These are phyloP conservation scores for Megamerina dolium DNA, from an alignment of 2,888 invertebrate genomes.

Conservation along the genomic window DNA sequence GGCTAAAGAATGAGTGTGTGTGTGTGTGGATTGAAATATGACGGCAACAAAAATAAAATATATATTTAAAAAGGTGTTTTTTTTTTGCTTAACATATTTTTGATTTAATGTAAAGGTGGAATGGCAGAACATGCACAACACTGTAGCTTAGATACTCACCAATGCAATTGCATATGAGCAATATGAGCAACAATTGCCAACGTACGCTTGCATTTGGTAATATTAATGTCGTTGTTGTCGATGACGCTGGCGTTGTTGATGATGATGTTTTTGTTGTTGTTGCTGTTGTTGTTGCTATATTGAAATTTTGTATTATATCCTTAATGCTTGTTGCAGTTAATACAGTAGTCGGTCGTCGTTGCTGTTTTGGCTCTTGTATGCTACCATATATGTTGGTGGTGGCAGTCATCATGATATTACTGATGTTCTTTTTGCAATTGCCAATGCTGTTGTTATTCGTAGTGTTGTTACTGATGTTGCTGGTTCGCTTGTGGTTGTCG, in stretches of 20 bases:
- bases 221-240: conserved; percentile 9
- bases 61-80: background rate
- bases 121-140: background rate
- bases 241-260: conserved; percentile 6
- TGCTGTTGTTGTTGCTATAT: background rate
- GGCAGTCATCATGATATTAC: no score
- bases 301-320: conserved; percentile 3
- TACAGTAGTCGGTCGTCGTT: background rate
- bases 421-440: no score
- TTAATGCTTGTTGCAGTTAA: conserved; percentile 3
- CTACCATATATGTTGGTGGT: no score
- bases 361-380: background rate
- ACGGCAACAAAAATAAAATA: background rate
- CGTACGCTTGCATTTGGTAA: no score
- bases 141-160: conserved; percentile 33
- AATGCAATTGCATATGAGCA: conserved; percentile 44
- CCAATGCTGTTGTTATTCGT: conserved; percentile 8
- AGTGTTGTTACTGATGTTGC: conserved; percentile 13
- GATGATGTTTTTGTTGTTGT: conserved; percentile 8
- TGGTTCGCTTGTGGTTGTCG: conserved; percentile 12
- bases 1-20: no score
- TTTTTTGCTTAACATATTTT: background rate
- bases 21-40: no score
- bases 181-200: conserved; percentile 37
- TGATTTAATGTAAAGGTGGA: conserved; percentile 17